A percentile compares a stretch with the other conserved stretches of the same genome.
Conservation (phyloP, 2,888 invertebrate species). For the Ophioninae sp. region DNA sequence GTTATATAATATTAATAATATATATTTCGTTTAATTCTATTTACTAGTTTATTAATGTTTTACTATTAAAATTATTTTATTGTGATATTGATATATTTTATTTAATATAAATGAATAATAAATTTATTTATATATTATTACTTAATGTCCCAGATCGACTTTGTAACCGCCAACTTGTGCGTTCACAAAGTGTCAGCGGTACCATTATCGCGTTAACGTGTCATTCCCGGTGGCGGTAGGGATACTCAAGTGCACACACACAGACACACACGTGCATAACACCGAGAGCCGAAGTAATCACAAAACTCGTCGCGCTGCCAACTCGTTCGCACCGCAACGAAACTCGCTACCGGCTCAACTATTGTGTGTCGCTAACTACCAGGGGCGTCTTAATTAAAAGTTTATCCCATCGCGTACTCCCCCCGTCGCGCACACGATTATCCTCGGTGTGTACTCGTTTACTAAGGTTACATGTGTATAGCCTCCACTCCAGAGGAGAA, state of each 20-base stretch:
- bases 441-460: slow-evolving; percentile 4
- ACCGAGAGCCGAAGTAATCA: slow-evolving; percentile 53
- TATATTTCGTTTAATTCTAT: no score
- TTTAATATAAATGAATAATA: no score
- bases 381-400: slow-evolving; percentile 60
- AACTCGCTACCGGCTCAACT: slow-evolving; percentile 37
- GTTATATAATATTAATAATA: no score
- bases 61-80: no score
- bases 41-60: no score
- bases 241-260: slow-evolving; percentile 28
- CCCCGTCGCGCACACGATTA: slow-evolving; percentile 18
- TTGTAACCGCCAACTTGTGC: slow-evolving; percentile 6
- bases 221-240: slow-evolving; percentile 10
- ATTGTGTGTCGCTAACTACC: slow-evolving; percentile 59
- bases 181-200: slow-evolving; percentile 26
- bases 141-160: neutral
- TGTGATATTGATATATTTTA: no score
- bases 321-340: slow-evolving; percentile 38
- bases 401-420: slow-evolving; percentile 39
- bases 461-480: slow-evolving; percentile 4
- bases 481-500: neutral
- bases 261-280: neutral
- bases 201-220: slow-evolving; percentile 56
- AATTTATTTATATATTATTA: no score
- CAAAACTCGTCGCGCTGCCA: slow-evolving; percentile 60